Evolutionary conservation across 2,888 invertebrate species (phyloP).

Genomic region (Latrodectus elegans): DNA sequence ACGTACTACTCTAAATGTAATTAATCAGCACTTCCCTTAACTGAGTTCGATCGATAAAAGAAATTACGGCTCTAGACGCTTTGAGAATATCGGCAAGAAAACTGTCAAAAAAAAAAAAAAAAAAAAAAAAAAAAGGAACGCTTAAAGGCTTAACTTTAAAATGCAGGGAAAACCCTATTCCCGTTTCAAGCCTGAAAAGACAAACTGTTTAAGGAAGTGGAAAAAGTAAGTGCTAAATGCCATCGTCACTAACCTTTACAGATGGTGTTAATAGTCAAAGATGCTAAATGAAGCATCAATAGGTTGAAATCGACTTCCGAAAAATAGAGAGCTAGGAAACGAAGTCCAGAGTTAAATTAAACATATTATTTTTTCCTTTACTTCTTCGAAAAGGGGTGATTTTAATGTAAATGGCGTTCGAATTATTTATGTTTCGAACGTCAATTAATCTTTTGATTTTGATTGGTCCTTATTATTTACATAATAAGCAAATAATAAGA

Average conservation of each 20-base stretch:
- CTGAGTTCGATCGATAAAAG: neutral
- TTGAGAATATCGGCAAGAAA: neutral
- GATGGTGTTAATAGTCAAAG: neutral
- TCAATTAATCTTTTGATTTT: too few species aligned
- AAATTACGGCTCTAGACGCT: neutral
- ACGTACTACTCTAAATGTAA: neutral
- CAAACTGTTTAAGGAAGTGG: conserved; percentile 2
- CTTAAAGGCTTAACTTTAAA: neutral
- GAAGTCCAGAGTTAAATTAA: neutral
- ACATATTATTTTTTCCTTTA: neutral
- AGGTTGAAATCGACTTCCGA: neutral
- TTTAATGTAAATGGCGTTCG: too few species aligned
- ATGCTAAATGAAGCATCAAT: neutral
- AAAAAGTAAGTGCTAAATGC: neutral
- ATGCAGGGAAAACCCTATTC: conserved; percentile 1
- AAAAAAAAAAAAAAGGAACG: neutral
- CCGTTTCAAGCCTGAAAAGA: conserved; percentile 1
- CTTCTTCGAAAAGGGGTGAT: too few species aligned
- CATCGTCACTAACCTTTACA: neutral
- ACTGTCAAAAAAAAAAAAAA: neutral
- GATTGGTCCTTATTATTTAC: too few species aligned
- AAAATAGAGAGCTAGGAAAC: neutral
- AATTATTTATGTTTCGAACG: too few species aligned
- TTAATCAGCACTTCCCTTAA: conserved; percentile 2
- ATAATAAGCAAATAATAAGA: too few species aligned